Evolutionary conservation across 2,797 vertebrate species (phyloP).

Genomic region (Alca torda): DNA sequence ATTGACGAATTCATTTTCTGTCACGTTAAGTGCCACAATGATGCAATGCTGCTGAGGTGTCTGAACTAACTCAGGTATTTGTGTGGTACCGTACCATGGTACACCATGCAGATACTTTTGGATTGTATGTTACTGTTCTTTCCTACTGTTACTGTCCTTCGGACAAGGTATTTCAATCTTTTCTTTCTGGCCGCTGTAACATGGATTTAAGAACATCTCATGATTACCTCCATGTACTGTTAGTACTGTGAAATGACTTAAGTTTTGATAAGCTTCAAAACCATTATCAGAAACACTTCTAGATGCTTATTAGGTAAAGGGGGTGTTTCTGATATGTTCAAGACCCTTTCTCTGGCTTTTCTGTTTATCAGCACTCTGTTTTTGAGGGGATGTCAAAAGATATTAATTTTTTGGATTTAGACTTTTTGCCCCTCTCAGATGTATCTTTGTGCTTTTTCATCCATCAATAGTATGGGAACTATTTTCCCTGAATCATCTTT

Average conservation of each 20-base stretch:
- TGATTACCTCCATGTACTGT: not conserved
- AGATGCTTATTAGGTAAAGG: not conserved
- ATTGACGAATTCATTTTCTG: not conserved
- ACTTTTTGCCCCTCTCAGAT: not conserved
- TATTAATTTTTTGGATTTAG: not conserved
- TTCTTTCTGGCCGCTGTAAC: not conserved
- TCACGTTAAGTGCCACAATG: not conserved
- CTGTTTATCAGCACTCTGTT: not conserved
- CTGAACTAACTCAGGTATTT: not conserved
- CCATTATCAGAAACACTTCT: not conserved
- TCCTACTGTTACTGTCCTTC: not conserved
- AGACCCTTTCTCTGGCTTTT: not conserved
- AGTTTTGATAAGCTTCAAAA: not conserved
- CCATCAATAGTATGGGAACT: not conserved
- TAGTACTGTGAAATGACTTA: not conserved
- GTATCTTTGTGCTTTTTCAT: not conserved
- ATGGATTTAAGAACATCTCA: not conserved
- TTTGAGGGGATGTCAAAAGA: not conserved
- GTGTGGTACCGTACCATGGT: not conserved
- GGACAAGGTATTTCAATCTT: not conserved
- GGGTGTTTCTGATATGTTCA: not conserved
- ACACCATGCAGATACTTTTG: not conserved
- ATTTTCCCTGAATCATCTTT: not conserved
- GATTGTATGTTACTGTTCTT: not conserved
- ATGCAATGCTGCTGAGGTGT: not conserved